A percentile compares a stretch with the other conserved stretches of the same genome.
These are phyloP conservation scores for Bugulina stolonifera DNA, from an alignment of 2,888 invertebrate species.

Conservation along the genomic window DNA sequence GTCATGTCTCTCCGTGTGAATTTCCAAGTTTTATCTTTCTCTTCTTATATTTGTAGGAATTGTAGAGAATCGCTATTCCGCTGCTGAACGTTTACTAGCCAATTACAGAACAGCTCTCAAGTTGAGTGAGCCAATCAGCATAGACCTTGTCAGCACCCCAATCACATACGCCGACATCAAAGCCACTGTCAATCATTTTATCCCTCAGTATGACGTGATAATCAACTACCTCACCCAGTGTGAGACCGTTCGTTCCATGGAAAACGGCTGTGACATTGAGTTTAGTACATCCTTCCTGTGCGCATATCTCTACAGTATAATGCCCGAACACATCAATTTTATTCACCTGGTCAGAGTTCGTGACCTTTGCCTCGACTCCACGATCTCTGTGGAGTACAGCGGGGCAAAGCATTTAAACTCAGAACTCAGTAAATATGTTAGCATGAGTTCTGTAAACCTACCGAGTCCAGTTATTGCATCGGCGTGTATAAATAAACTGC, in stretches of 20 bases:
- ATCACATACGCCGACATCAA: neutral
- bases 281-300: slow-evolving; percentile 22
- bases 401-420: too few relatives aligned
- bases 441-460: neutral
- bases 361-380: neutral
- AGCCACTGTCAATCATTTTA: neutral
- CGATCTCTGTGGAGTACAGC: too few relatives aligned
- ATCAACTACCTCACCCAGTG: neutral
- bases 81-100: neutral
- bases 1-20: too few relatives aligned
- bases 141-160: neutral
- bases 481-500: slow-evolving; percentile 17
- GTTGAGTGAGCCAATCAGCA: neutral
- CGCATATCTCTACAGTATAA: slow-evolving; percentile 2
- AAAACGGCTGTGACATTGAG: slow-evolving; percentile 23
- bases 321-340: neutral
- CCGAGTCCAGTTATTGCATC: slow-evolving; percentile 6
- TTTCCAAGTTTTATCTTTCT: too few relatives aligned
- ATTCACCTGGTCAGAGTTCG: slow-evolving; percentile 9
- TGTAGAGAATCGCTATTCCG: slow-evolving; percentile 22
- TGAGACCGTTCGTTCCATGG: slow-evolving; percentile 8
- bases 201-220: slow-evolving; percentile 23
- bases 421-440: neutral
- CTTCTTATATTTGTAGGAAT: slow-evolving; percentile 18
- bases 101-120: neutral